phyloP scores from a whole-genome alignment of 2,797 vertebrate genomes.

The Masticophis lateralis region DNA sequence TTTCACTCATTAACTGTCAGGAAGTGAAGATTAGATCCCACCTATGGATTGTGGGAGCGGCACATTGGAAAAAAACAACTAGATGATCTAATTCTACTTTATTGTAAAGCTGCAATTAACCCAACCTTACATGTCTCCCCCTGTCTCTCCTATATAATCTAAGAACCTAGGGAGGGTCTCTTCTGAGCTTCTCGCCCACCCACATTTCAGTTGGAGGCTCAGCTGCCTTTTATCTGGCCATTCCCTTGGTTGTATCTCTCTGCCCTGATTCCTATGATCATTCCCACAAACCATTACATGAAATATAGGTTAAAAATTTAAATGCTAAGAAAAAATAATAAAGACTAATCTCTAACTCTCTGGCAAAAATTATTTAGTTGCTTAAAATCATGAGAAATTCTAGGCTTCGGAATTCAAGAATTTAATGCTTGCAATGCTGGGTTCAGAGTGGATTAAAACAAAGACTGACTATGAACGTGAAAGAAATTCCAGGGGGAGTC shows the following conservation, averaged over 20 bases:
- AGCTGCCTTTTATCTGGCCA: background rate
- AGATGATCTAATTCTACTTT: too few species aligned
- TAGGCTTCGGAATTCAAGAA: background rate
- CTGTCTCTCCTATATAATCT: too few species aligned
- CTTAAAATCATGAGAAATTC: background rate
- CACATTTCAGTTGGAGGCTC: background rate
- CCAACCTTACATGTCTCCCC: too few species aligned
- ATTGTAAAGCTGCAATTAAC: too few species aligned
- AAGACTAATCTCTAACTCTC: background rate
- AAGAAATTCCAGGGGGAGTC: background rate
- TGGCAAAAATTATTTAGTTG: background rate
- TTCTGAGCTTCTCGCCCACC: too few species aligned
- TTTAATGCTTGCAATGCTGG: background rate
- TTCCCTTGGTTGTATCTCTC: background rate
- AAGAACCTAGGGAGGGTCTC: too few species aligned
- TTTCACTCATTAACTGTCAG: too few species aligned
- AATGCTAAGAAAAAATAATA: background rate
- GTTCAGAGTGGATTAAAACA: background rate
- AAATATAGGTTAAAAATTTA: background rate
- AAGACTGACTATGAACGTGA: background rate
- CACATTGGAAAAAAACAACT: too few species aligned
- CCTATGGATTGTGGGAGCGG: too few species aligned
- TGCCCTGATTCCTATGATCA: background rate
- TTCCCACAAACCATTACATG: background rate
- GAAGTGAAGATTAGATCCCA: too few species aligned